A percentile compares a stretch with the other conserved stretches of the same genome.
These are phyloP conservation scores for Vipera latastei DNA, from an alignment of 2,797 vertebrate genomes.

Conservation along the genomic window DNA sequence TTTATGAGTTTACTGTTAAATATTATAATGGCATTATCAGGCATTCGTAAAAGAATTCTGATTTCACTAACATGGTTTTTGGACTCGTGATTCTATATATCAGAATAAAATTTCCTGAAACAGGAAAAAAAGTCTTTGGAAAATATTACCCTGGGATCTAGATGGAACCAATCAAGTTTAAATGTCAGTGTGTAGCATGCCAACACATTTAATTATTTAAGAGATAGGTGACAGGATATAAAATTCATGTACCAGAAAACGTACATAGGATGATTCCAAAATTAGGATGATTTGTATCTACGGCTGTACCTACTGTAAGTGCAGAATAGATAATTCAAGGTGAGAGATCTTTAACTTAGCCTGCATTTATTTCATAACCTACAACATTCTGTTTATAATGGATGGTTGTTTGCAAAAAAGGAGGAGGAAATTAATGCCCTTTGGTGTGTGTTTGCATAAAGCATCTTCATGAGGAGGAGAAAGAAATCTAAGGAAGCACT, in stretches of 20 bases:
- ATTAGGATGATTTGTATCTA: not conserved
- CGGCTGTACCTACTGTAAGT: not conserved
- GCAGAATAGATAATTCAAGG: not conserved
- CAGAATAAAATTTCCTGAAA: not conserved
- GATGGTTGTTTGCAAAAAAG: too few relatives aligned
- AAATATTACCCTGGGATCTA: not conserved
- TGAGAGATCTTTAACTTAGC: not conserved
- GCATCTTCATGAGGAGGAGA: too few relatives aligned
- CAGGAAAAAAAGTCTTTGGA: not conserved
- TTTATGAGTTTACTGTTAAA: not conserved
- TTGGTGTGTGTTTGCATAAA: too few relatives aligned
- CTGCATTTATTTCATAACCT: not conserved
- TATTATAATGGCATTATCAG: slow-evolving; percentile 1
- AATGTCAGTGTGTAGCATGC: slow-evolving; percentile 1
- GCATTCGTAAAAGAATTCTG: slow-evolving; percentile 4
- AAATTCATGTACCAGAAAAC: not conserved
- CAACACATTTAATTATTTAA: not conserved
- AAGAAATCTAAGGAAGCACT: too few relatives aligned
- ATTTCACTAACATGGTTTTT: not conserved
- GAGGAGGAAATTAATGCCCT: too few relatives aligned
- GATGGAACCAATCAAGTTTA: not conserved
- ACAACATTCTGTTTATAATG: not conserved
- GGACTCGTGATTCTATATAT: not conserved
- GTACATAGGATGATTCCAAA: not conserved
- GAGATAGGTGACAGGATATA: not conserved